phyloP scores from a whole-genome alignment of 2,888 invertebrate genomes.

The Pteria penguin region DNA sequence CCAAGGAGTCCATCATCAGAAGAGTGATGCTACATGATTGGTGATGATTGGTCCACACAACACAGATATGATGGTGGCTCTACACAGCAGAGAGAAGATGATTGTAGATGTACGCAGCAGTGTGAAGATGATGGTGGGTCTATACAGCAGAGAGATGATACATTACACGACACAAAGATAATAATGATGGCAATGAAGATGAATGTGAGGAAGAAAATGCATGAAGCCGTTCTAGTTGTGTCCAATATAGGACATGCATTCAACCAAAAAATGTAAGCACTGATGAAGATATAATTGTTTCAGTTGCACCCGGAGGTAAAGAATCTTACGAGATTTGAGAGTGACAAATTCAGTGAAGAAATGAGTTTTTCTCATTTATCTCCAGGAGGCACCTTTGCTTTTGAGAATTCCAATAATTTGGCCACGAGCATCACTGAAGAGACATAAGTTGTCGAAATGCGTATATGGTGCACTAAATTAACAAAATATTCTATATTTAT shows the following conservation, averaged over 20 bases:
- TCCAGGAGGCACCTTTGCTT: slow-evolving; percentile 4
- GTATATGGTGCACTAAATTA: too few relatives aligned
- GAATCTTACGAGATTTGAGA: slow-evolving; percentile 26
- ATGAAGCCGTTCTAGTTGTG: not conserved
- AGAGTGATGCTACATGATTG: too few relatives aligned
- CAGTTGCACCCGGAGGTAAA: slow-evolving; percentile 35
- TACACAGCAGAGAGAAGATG: too few relatives aligned
- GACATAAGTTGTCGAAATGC: too few relatives aligned
- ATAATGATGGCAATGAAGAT: not conserved
- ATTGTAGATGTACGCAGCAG: too few relatives aligned
- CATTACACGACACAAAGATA: not conserved
- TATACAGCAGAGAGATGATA: not conserved
- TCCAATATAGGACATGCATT: slow-evolving; percentile 38
- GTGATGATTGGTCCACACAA: too few relatives aligned
- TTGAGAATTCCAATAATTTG: too few relatives aligned
- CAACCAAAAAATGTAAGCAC: slow-evolving; percentile 31
- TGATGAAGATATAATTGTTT: slow-evolving; percentile 25
- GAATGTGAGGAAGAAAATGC: not conserved
- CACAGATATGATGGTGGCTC: too few relatives aligned
- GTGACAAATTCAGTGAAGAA: slow-evolving; percentile 42
- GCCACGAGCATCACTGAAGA: too few relatives aligned
- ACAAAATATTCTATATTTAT: too few relatives aligned
- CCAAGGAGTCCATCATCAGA: too few relatives aligned
- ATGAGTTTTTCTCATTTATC: slow-evolving; percentile 33
- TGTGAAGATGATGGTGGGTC: not conserved